These are phyloP conservation scores for Gracilinanus agilis DNA, from an alignment of 2,113 vertebrate species.

Conservation along the genomic window DNA sequence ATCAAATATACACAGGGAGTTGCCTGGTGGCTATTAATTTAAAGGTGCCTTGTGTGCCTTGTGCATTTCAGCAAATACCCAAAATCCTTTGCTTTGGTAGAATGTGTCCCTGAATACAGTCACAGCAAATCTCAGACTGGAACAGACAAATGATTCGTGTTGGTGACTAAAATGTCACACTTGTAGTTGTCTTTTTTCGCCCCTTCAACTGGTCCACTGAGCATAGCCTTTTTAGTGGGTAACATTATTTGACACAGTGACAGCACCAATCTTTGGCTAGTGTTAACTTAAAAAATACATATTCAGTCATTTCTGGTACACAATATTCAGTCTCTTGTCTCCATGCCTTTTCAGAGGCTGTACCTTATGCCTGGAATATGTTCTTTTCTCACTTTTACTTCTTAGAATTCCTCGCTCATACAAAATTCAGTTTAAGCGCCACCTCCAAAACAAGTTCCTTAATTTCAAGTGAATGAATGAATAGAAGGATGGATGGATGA, in stretches of 20 bases:
- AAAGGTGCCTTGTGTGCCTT: neutral
- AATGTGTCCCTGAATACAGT: neutral
- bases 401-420: neutral
- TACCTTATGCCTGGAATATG: neutral
- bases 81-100: constrained; percentile 15
- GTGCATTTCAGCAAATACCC: constrained; percentile 13
- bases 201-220: neutral
- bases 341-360: neutral
- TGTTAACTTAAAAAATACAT: constrained; percentile 22
- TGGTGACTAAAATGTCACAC: constrained; percentile 30
- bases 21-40: constrained; percentile 15
- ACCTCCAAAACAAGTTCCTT: neutral
- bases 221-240: neutral
- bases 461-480: neutral
- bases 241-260: constrained; percentile 24
- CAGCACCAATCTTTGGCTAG: neutral
- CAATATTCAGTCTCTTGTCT: neutral
- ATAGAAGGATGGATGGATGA: too few species aligned
- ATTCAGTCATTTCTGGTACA: constrained; percentile 1
- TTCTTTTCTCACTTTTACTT: neutral
- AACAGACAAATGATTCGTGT: constrained; percentile 49
- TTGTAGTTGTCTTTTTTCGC: constrained; percentile 4
- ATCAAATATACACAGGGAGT: constrained; percentile 13
- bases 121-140: constrained; percentile 7
- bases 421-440: neutral